phyloP scores from a whole-genome alignment of 2,888 invertebrate species.

The Hemicrepidius hirtus region DNA sequence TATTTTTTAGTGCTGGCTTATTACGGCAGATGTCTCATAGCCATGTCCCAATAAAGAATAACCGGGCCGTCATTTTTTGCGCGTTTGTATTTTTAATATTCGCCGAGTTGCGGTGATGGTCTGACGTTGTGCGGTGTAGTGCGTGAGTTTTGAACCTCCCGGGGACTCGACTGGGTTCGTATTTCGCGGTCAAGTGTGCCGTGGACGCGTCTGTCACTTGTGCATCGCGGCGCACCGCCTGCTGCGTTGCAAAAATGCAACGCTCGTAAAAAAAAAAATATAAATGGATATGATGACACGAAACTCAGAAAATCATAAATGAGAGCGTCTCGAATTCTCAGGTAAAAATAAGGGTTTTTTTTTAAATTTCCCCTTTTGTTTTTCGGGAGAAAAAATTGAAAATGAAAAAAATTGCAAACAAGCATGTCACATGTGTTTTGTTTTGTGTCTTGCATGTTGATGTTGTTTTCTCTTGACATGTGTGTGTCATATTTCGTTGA shows the following conservation, averaged over 20 bases:
- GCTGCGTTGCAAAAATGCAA: slow-evolving; percentile 58
- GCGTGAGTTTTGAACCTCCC: slow-evolving; percentile 58
- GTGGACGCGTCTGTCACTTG: slow-evolving; percentile 60
- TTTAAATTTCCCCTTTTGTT: not conserved
- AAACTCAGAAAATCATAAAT: slow-evolving; percentile 54
- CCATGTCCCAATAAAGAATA: slow-evolving; percentile 74
- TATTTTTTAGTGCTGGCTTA: slow-evolving; percentile 80
- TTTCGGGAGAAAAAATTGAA: slow-evolving; percentile 6
- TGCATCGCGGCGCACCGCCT: slow-evolving; percentile 58
- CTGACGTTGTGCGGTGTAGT: slow-evolving; percentile 63
- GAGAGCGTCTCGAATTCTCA: slow-evolving; percentile 58
- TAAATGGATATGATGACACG: slow-evolving; percentile 54
- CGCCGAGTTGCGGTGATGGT: slow-evolving; percentile 68
- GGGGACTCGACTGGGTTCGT: slow-evolving; percentile 60
- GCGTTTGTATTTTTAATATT: slow-evolving; percentile 73
- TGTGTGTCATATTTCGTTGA: slow-evolving; percentile 45
- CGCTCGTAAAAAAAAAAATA: slow-evolving; percentile 55
- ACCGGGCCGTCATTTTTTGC: slow-evolving; percentile 71
- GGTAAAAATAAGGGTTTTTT: slow-evolving; percentile 45
- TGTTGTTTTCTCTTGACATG: slow-evolving; percentile 51
- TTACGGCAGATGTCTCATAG: slow-evolving; percentile 80
- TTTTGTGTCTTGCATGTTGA: slow-evolving; percentile 45
- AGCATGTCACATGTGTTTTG: slow-evolving; percentile 36
- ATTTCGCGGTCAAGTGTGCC: slow-evolving; percentile 67
- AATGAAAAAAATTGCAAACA: not conserved